These are phyloP conservation scores for Triplophysa tibetana DNA, from an alignment of 2,113 vertebrate species.

Conservation along the genomic window DNA sequence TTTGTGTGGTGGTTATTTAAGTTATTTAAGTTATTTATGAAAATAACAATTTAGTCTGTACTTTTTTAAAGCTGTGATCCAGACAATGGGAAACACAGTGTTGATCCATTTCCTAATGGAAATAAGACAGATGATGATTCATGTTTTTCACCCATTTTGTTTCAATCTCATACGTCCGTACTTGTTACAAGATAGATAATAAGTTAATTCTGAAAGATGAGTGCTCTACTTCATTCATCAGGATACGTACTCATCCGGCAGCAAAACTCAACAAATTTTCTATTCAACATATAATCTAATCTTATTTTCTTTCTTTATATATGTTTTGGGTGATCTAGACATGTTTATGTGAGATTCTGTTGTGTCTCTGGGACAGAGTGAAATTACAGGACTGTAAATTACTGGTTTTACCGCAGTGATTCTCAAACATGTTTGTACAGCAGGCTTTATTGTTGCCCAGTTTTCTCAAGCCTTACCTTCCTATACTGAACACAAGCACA, in stretches of 20 bases:
- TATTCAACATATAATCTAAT: no score
- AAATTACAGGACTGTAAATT: constrained; percentile 6
- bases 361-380: not conserved
- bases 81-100: not conserved
- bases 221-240: no score
- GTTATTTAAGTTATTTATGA: not conserved
- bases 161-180: not conserved
- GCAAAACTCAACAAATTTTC: no score
- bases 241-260: no score
- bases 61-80: no score
- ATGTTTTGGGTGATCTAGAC: not conserved
- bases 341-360: not conserved
- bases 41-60: not conserved
- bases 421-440: constrained; percentile 53
- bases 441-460: constrained; percentile 3
- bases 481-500: not conserved
- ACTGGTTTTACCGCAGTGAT: constrained; percentile 3
- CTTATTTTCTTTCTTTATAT: no score
- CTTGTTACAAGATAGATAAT: not conserved
- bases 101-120: not conserved
- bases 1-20: no score
- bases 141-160: not conserved
- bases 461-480: not conserved
- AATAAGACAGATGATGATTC: not conserved
- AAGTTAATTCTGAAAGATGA: no score